Conservation (phyloP, 2,797 vertebrate genomes). For the Phataginus tetradactyla region DNA sequence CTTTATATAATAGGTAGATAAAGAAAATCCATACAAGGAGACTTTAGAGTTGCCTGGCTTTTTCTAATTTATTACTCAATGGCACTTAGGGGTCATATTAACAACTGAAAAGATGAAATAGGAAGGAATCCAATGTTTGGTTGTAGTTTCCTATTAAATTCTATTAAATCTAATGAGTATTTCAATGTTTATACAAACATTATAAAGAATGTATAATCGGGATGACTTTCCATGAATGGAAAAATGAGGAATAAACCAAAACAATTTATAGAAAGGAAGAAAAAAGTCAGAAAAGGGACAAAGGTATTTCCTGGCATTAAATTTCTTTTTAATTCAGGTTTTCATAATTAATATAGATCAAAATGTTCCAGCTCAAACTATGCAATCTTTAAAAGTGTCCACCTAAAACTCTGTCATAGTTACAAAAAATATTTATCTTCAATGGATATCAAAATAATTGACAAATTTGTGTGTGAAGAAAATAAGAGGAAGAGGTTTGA, state of each 20-base stretch:
- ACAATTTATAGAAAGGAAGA: not conserved
- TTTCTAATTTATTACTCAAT: not conserved
- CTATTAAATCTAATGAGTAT: not conserved
- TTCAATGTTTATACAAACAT: not conserved
- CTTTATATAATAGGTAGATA: not conserved
- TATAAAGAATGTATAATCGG: not conserved
- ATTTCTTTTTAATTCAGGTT: not conserved
- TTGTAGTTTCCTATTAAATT: not conserved
- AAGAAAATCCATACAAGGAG: not conserved
- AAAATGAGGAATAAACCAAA: not conserved
- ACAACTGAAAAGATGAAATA: not conserved
- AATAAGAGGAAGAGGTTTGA: not conserved
- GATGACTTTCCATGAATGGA: not conserved
- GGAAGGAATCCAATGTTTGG: not conserved
- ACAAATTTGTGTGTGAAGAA: not conserved
- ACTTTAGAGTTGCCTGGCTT: not conserved
- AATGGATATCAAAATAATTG: not conserved
- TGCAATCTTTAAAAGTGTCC: not conserved
- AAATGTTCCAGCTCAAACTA: not conserved
- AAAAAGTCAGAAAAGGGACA: not conserved
- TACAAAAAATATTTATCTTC: not conserved
- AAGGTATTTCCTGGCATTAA: not conserved
- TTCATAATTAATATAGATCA: not conserved
- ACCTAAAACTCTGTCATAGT: not conserved
- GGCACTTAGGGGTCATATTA: not conserved